Percentiles rank a stretch among this genome's conserved stretches.
These are phyloP conservation scores for Lucinisca nassula DNA, from an alignment of 2,888 invertebrate species.

Conservation along the genomic window DNA sequence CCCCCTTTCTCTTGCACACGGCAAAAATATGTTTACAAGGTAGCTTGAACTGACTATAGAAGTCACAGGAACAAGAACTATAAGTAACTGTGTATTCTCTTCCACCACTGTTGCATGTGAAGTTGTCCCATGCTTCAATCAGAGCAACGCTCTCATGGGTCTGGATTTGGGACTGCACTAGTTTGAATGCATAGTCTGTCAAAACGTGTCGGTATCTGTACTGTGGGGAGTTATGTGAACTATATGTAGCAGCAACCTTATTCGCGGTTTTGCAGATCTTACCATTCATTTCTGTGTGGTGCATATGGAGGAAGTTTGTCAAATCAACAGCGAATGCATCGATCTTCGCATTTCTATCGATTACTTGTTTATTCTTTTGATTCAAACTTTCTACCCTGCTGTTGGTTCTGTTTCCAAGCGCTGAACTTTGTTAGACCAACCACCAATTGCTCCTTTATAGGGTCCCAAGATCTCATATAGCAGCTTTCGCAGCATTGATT, in stretches of 20 bases:
- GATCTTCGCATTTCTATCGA: not conserved
- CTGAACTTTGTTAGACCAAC: not conserved
- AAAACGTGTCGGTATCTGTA: too few species aligned
- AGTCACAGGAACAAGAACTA: not conserved
- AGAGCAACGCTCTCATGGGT: not conserved
- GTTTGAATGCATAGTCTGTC: not conserved
- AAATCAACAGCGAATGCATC: not conserved
- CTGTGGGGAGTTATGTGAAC: too few species aligned
- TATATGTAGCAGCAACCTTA: not conserved
- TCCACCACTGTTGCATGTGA: not conserved
- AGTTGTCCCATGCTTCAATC: not conserved
- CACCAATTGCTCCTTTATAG: not conserved
- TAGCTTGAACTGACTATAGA: not conserved
- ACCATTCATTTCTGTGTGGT: slow-evolving; percentile 4
- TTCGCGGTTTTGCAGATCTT: not conserved
- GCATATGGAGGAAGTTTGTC: slow-evolving; percentile 3
- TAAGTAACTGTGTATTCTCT: not conserved
- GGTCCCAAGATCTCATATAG: not conserved
- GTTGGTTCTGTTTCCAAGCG: not conserved
- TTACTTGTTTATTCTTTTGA: not conserved
- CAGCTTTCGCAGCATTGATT: not conserved
- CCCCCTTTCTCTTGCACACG: not conserved
- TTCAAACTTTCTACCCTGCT: not conserved
- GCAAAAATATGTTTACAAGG: not conserved
- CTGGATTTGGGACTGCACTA: not conserved